Base-by-base conservation (phyloP, 1,140 invertebrate genomes). In the Oncopeltus fasciatus region DNA sequence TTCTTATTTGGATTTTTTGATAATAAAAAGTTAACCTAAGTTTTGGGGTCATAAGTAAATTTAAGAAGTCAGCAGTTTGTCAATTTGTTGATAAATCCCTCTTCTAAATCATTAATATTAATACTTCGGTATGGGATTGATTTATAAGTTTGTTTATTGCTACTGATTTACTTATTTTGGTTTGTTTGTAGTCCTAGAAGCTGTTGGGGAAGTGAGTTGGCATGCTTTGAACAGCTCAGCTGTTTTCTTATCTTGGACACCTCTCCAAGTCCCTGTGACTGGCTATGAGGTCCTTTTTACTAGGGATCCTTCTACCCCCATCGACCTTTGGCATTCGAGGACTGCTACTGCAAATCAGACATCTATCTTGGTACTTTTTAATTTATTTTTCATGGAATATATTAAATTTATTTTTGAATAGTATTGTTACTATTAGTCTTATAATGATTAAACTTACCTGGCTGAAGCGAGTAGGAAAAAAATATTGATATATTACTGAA, bases 161-260 rank as follows among this genome's bases (percentile, higher is more conserved):
- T 14, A 5, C 14, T 14, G 5, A 14, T 38, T 8, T 8, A 38
- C 31, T 8, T 38, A 8, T 38, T 5, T 38, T 8, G 5, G 5
- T 38, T 38, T 38, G 14, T 38, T 71, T 70, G 14, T 29, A 79
- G 78, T 79, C 67, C 78, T 79, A 61, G 72, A 74, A 11, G 71
- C 74, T 62, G 77, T 80, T 9, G 68, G 73, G 56, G 74, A 76
- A 29, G 71, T 81, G n/a, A 70, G 74, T 47, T 79, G 75, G 72
- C 74, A 74, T 60, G 66, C 74, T 24, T 64, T 72, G 14, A 77
- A 80, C 65, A 69, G 72, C 38, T 75, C 74, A 18, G 74, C 72
- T 18, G 71, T 79, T 47, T 72, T 72, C 26, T 64, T 82, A 1
- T 70, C 69, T 14, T 81, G 80, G 80, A 74, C 75, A 49, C 66